phyloP scores from a whole-genome alignment of 1,140 invertebrate species.

The Eupristina koningsbergeri region DNA sequence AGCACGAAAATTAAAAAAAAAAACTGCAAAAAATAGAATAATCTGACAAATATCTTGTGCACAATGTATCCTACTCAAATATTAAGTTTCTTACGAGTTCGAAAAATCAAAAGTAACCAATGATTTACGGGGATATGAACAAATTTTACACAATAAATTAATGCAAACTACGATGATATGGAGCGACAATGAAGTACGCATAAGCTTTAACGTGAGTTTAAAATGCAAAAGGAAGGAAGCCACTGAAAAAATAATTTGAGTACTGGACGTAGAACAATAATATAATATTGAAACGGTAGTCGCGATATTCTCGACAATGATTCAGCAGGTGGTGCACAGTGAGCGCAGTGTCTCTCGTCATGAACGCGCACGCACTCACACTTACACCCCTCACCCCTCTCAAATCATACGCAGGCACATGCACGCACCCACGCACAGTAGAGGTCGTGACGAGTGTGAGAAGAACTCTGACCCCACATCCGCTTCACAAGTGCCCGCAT shows the following conservation, averaged over 20 bases:
- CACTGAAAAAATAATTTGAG: neutral
- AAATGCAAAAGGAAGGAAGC: neutral
- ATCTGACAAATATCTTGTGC: too few species aligned
- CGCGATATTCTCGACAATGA: constrained; percentile 20
- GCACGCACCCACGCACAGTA: neutral
- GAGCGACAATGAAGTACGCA: too few species aligned
- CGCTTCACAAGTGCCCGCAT: constrained; percentile 58
- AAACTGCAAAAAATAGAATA: too few species aligned
- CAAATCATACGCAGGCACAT: neutral
- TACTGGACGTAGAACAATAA: neutral
- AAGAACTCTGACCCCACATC: constrained; percentile 62
- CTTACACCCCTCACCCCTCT: too few species aligned
- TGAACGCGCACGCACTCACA: neutral
- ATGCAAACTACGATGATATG: too few species aligned
- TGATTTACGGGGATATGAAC: too few species aligned
- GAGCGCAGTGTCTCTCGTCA: neutral
- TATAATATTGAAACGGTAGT: neutral
- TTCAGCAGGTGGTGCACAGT: constrained; percentile 58
- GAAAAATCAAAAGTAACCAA: too few species aligned
- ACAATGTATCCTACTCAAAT: too few species aligned
- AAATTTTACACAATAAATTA: too few species aligned
- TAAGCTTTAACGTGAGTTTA: too few species aligned
- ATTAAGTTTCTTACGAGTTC: too few species aligned
- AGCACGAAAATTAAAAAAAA: too few species aligned
- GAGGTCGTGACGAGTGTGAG: constrained; percentile 53